These are phyloP conservation scores for Micromesistius poutassou DNA, from an alignment of 2,797 vertebrate genomes.

Conservation along the genomic window DNA sequence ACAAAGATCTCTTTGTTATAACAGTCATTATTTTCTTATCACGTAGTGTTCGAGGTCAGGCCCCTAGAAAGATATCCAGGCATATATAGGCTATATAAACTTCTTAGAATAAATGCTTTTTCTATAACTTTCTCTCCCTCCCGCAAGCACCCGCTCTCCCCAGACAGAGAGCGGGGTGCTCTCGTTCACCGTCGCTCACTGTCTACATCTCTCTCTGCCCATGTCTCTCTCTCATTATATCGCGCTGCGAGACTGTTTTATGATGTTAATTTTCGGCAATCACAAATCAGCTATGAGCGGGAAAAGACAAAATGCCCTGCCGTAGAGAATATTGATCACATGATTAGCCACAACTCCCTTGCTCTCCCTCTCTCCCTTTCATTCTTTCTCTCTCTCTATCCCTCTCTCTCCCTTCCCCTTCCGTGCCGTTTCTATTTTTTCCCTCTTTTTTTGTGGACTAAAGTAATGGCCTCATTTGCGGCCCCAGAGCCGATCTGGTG, in stretches of 20 bases:
- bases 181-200: constrained; percentile 5
- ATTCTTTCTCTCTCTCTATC: constrained; percentile 5
- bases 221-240: not conserved
- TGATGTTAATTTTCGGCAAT: constrained; percentile 18
- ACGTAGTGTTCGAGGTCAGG: not conserved
- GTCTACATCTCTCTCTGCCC: not conserved
- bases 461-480: not conserved
- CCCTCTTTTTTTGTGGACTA: not conserved
- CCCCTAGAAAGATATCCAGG: not conserved
- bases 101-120: constrained; percentile 20
- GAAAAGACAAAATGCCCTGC: constrained; percentile 27
- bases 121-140: not conserved
- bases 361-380: constrained; percentile 7
- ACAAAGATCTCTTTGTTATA: constrained; percentile 28
- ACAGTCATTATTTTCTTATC: constrained; percentile 43
- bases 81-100: constrained; percentile 21
- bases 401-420: not conserved
- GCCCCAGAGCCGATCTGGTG: not conserved
- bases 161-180: too few relatives aligned
- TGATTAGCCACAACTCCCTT: constrained; percentile 25
- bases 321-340: constrained; percentile 56
- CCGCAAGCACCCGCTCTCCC: too few relatives aligned
- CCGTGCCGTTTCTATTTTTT: not conserved
- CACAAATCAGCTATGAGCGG: constrained; percentile 20
- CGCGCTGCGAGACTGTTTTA: not conserved